These are phyloP conservation scores for Watsonalla cultraria DNA, from an alignment of 2,888 invertebrate species.

Conservation along the genomic window DNA sequence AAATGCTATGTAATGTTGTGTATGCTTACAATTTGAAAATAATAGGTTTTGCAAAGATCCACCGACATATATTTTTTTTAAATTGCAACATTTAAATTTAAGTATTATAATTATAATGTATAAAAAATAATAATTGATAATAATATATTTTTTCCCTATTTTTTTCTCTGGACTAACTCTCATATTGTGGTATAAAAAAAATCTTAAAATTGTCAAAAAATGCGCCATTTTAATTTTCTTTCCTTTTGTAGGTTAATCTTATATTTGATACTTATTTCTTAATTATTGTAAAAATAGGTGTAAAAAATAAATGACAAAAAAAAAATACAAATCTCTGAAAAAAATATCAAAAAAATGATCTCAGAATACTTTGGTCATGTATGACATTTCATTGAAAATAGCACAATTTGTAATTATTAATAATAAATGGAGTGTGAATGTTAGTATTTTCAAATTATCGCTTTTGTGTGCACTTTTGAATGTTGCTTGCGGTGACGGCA, in stretches of 20 bases:
- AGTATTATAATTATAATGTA: slow-evolving; percentile 23
- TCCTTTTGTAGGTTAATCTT: slow-evolving; percentile 21
- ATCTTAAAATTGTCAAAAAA: neutral
- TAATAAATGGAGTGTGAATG: slow-evolving; percentile 1
- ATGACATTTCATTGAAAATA: slow-evolving; percentile 5
- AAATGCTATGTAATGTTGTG: slow-evolving; percentile 1
- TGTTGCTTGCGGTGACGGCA: too few species aligned
- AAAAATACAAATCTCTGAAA: slow-evolving; percentile 52
- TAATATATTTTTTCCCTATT: slow-evolving; percentile 19
- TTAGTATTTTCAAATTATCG: neutral
- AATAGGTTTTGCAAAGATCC: slow-evolving; percentile 30
- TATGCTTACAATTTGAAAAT: slow-evolving; percentile 12
- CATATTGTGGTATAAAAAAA: neutral
- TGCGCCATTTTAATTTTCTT: slow-evolving; percentile 12
- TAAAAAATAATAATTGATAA: slow-evolving; percentile 14
- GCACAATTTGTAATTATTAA: neutral
- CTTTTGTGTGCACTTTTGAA: too few species aligned
- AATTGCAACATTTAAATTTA: slow-evolving; percentile 19
- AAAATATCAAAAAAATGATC: slow-evolving; percentile 65
- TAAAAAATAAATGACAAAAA: slow-evolving; percentile 53
- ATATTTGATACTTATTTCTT: slow-evolving; percentile 41
- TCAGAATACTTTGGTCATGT: slow-evolving; percentile 38
- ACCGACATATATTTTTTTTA: slow-evolving; percentile 35
- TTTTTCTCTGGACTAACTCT: slow-evolving; percentile 14
- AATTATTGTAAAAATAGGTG: slow-evolving; percentile 34